These are phyloP conservation scores for Engystomops pustulosus DNA, from an alignment of 2,113 vertebrate species.

Conservation along the genomic window DNA sequence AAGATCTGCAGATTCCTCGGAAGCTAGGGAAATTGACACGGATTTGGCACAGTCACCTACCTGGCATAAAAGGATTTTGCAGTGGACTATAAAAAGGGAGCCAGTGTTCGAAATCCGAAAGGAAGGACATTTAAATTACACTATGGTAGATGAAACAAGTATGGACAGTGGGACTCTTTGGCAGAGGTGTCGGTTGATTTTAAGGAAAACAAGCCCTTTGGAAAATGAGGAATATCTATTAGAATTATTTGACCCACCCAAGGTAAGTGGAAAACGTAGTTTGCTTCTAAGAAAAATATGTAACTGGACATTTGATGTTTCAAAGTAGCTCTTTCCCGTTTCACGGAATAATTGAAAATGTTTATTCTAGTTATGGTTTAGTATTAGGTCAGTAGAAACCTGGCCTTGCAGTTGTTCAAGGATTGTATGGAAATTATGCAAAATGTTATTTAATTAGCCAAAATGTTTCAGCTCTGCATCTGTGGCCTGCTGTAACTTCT, in stretches of 20 bases:
- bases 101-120: slow-evolving; percentile 78
- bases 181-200: slow-evolving; percentile 88
- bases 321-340: not conserved
- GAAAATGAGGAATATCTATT: slow-evolving; percentile 77
- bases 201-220: slow-evolving; percentile 74
- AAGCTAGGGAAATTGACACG: slow-evolving; percentile 61
- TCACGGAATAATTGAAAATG: not conserved
- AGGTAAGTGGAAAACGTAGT: slow-evolving; percentile 75
- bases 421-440: too few relatives aligned
- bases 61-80: slow-evolving; percentile 74
- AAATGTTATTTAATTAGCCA: too few relatives aligned
- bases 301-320: not conserved
- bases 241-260: slow-evolving; percentile 94
- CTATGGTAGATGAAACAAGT: slow-evolving; percentile 87
- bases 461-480: too few relatives aligned
- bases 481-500: too few relatives aligned
- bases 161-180: slow-evolving; percentile 86
- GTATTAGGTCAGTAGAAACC: too few relatives aligned
- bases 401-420: too few relatives aligned
- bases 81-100: slow-evolving; percentile 73
- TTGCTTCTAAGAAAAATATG: not conserved
- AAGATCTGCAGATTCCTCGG: slow-evolving; percentile 68
- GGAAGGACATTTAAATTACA: slow-evolving; percentile 86
- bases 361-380: not conserved
- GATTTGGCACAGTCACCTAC: slow-evolving; percentile 59